A percentile compares a stretch with the other conserved stretches of the same genome.
Conservation (phyloP, 2,888 invertebrate genomes). For the Cotesia congregata region DNA sequence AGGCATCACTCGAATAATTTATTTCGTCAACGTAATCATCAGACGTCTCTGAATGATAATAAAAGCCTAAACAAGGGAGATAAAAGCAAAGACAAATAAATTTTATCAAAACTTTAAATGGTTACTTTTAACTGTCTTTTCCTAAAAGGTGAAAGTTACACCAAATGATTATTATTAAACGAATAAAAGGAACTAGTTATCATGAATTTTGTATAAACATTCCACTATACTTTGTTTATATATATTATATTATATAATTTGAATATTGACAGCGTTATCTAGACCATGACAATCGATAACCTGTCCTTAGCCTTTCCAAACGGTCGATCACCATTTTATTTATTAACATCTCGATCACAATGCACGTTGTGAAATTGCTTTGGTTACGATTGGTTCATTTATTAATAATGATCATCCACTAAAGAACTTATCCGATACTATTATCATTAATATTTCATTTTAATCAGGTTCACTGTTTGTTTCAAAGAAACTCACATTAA, state of each 20-base stretch:
- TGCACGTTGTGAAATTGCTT: neutral
- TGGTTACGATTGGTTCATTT: neutral
- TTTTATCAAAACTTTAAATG: too few species aligned
- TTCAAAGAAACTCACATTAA: neutral
- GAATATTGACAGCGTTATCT: conserved; percentile 18
- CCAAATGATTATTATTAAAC: neutral
- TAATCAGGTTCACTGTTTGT: neutral
- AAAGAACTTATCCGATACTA: neutral
- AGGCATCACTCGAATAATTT: too few species aligned
- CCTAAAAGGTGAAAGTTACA: neutral
- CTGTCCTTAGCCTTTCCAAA: conserved; percentile 33
- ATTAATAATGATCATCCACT: conserved; percentile 4
- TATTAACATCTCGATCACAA: conserved; percentile 27
- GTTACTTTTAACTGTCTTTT: too few species aligned
- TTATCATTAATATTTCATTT: neutral
- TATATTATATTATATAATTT: conserved; percentile 15
- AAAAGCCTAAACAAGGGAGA: too few species aligned
- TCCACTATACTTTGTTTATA: neutral
- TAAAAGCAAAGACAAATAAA: too few species aligned
- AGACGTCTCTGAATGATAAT: too few species aligned
- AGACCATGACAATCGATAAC: conserved; percentile 28
- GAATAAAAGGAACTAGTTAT: neutral
- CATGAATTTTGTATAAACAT: conserved; percentile 8
- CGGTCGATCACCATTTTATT: conserved; percentile 28
- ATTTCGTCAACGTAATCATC: too few species aligned